Evolutionary conservation across 2,113 vertebrate genomes (phyloP), one percentile per base, ranked within the genome.

Genomic region (Hipposideros armiger): DNA sequence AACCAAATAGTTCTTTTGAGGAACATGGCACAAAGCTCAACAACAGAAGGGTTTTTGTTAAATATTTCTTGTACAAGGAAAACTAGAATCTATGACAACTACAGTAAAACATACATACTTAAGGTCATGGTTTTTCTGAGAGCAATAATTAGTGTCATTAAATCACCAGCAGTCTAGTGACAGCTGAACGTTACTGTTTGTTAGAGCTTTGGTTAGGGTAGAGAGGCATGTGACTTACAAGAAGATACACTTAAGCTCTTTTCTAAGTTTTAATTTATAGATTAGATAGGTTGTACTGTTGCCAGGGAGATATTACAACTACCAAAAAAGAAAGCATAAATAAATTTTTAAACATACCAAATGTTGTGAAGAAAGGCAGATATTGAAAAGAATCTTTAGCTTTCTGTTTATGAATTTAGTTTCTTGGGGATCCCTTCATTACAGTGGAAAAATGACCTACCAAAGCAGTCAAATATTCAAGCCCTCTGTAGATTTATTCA

Each of bases 301-400:
- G 66, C 60, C 74, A 22, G 10, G 67, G 60, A 94, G 54, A 77
- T 87, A 69, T 72, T 73, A 87, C 11, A 92, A 86, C 67, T 82
- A 94, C 84, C 80, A 91, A 82, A 82, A 95, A 91, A 3, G 36
- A 95, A 88, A 96, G 36, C 45, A 88, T 85, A 95, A 91, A 73
- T 56, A 87, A 81, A 95, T 69, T 64, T 54, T 32, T 93, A 96
- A 91, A 80, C 2, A 74, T 80, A 84, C 7, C 15, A 84, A 62
- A 36, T 56, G 13, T 10, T 93, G 70, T 64, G 54, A 87, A 87
- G 50, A 88, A 93, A 92, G 73, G 52, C 11, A 73, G 15, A 11
- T 58, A 94, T 88, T 67, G 77, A 87, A 82, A 13, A 85, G 62
- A 96, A 76, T 90, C 32, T 32, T 87, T 84, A 88, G 58, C 50